phyloP scores from a whole-genome alignment of 2,888 invertebrate genomes.

The Abrostola tripartita region DNA sequence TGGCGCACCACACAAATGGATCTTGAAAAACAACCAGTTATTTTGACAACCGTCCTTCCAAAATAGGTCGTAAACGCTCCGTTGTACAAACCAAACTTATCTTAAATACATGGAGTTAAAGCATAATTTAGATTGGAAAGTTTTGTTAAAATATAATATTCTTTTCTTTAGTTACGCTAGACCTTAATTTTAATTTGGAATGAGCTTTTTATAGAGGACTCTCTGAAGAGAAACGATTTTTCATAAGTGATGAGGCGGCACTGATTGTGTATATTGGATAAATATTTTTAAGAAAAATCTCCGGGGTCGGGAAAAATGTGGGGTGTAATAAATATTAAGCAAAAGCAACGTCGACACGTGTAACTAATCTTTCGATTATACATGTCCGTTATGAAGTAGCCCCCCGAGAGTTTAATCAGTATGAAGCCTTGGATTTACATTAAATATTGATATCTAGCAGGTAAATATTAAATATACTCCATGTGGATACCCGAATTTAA shows the following conservation, averaged over 20 bases:
- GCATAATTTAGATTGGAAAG: slow-evolving; percentile 58
- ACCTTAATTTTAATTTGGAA: slow-evolving; percentile 88
- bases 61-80: slow-evolving; percentile 71
- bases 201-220: slow-evolving; percentile 87
- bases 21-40: slow-evolving; percentile 86
- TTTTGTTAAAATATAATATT: slow-evolving; percentile 67
- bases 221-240: slow-evolving; percentile 84
- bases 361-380: slow-evolving; percentile 82
- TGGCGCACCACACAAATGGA: slow-evolving; percentile 80
- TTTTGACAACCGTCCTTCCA: slow-evolving; percentile 77
- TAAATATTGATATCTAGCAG: slow-evolving; percentile 63
- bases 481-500: slow-evolving; percentile 51
- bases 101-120: slow-evolving; percentile 55
- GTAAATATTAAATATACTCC: slow-evolving; percentile 55
- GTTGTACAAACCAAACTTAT: slow-evolving; percentile 56
- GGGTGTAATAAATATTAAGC: slow-evolving; percentile 78
- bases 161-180: slow-evolving; percentile 79
- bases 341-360: slow-evolving; percentile 82
- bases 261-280: slow-evolving; percentile 86
- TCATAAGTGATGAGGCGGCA: slow-evolving; percentile 87
- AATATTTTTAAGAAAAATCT: slow-evolving; percentile 84
- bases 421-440: slow-evolving; percentile 60
- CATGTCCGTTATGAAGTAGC: slow-evolving; percentile 68
- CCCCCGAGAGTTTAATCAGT: slow-evolving; percentile 69
- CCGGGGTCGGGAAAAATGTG: slow-evolving; percentile 74